Conservation (phyloP, 2,888 invertebrate genomes). For the Formica aserva region DNA sequence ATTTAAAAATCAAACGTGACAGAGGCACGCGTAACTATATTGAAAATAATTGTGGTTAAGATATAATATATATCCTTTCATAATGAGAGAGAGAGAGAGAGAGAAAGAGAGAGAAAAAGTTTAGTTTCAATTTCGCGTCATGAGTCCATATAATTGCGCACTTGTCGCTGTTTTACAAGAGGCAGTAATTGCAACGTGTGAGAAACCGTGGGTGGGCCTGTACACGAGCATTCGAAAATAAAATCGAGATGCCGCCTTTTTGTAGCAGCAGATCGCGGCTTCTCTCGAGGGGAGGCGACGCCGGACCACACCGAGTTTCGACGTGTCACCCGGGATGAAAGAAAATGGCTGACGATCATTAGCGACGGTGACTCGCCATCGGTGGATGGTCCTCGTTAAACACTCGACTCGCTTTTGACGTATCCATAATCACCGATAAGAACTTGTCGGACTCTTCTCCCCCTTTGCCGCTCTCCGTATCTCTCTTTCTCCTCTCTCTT, state of each 20-base stretch:
- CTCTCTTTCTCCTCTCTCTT: slow-evolving; percentile 2
- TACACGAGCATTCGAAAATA: slow-evolving; percentile 50
- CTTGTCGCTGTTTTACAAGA: slow-evolving; percentile 50
- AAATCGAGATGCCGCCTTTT: slow-evolving; percentile 62
- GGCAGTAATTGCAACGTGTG: slow-evolving; percentile 46
- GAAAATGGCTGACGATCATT: slow-evolving; percentile 79
- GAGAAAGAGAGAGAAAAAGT: neutral
- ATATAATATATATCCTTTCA: neutral
- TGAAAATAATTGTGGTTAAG: slow-evolving; percentile 17
- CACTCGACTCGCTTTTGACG: slow-evolving; percentile 74
- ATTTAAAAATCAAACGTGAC: neutral
- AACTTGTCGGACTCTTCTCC: slow-evolving; percentile 60
- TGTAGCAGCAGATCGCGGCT: slow-evolving; percentile 64
- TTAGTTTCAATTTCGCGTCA: slow-evolving; percentile 33
- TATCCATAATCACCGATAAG: slow-evolving; percentile 79
- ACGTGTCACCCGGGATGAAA: slow-evolving; percentile 75
- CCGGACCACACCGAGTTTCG: slow-evolving; percentile 75
- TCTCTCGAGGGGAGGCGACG: slow-evolving; percentile 63
- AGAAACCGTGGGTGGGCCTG: slow-evolving; percentile 67
- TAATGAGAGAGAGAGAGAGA: neutral
- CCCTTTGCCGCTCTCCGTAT: slow-evolving; percentile 26
- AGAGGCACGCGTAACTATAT: neutral
- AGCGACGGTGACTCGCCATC: slow-evolving; percentile 79
- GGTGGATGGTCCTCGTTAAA: slow-evolving; percentile 78
- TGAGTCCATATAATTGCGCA: slow-evolving; percentile 42